Conservation (phyloP, 2,888 invertebrate genomes). For the Drosophila paracracens region DNA sequence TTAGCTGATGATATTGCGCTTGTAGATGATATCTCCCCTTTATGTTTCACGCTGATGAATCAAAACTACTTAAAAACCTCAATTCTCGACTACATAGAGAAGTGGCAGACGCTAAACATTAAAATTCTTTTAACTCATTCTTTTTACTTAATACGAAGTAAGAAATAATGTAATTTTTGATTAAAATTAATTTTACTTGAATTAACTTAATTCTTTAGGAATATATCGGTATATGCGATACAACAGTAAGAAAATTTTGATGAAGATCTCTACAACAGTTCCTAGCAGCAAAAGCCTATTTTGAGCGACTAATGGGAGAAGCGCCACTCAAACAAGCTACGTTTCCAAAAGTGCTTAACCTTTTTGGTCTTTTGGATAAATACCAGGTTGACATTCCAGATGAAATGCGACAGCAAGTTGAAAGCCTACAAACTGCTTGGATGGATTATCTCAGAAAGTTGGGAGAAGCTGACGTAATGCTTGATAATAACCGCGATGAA, state of each 20-base stretch:
- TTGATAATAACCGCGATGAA: constrained; percentile 90
- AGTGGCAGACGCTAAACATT: constrained; percentile 92
- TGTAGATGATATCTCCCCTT: constrained; percentile 91
- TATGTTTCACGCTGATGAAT: constrained; percentile 93
- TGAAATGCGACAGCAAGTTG: constrained; percentile 59
- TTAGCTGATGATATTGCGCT: constrained; percentile 92
- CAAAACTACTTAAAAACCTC: constrained; percentile 91
- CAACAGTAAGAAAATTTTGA: constrained; percentile 86
- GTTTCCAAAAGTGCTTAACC: constrained; percentile 91
- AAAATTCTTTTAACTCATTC: constrained; percentile 88
- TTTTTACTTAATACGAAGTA: constrained; percentile 86
- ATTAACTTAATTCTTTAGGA: constrained; percentile 65
- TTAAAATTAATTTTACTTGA: constrained; percentile 13
- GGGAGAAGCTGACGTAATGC: constrained; percentile 89
- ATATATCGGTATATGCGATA: constrained; percentile 88
- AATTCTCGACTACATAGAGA: constrained; percentile 90
- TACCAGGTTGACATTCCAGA: constrained; percentile 89
- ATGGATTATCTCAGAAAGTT: constrained; percentile 88
- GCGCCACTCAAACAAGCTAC: constrained; percentile 88
- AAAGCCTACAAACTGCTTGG: constrained; percentile 86
- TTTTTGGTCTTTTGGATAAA: constrained; percentile 90
- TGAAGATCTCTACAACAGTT: constrained; percentile 90
- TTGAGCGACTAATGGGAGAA: constrained; percentile 89
- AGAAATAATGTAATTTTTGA: constrained; percentile 66
- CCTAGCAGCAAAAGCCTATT: constrained; percentile 88